A percentile compares a stretch with the other conserved stretches of the same genome.
These are phyloP conservation scores for Chaenogobius annularis DNA, from an alignment of 2,113 vertebrate genomes.

Conservation along the genomic window DNA sequence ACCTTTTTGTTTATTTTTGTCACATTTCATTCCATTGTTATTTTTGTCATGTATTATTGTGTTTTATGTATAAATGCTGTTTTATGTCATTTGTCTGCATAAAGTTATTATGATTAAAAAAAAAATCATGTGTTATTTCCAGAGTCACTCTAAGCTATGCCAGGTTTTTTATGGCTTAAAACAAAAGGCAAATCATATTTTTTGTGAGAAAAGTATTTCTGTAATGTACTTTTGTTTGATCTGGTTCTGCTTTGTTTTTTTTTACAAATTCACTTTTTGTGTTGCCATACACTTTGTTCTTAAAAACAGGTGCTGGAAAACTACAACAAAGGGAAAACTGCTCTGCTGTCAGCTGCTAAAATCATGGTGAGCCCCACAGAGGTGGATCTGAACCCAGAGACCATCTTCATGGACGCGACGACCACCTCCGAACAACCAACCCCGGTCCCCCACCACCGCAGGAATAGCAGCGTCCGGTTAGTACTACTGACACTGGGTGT, in stretches of 20 bases:
- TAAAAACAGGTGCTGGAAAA: constrained; percentile 91
- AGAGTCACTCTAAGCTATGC: background rate
- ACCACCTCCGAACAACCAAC: constrained; percentile 71
- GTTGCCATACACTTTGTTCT: constrained; percentile 46
- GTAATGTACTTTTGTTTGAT: background rate
- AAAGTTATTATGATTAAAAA: constrained; percentile 50
- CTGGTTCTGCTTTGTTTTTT: background rate
- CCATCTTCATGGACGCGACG: constrained; percentile 86
- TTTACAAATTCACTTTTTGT: constrained; percentile 20
- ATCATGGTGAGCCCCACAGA: constrained; percentile 99
- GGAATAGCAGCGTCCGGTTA: constrained; percentile 92
- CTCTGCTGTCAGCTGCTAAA: constrained; percentile 95
- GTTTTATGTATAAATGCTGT: constrained; percentile 27
- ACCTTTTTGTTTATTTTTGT: constrained; percentile 15
- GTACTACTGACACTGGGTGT: constrained; percentile 49
- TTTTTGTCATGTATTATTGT: constrained; percentile 13
- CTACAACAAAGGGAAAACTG: constrained; percentile 98
- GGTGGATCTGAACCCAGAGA: constrained; percentile 94
- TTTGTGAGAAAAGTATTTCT: background rate
- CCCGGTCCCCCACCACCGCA: constrained; percentile 78
- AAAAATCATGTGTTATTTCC: constrained; percentile 27
- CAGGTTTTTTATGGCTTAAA: background rate
- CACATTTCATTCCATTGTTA: constrained; percentile 13
- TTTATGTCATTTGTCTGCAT: constrained; percentile 19
- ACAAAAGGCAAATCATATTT: background rate